Percentiles rank a stretch among this genome's conserved stretches.
phyloP scores from a whole-genome alignment of 2,888 invertebrate genomes.

The Rhagium mordax region DNA sequence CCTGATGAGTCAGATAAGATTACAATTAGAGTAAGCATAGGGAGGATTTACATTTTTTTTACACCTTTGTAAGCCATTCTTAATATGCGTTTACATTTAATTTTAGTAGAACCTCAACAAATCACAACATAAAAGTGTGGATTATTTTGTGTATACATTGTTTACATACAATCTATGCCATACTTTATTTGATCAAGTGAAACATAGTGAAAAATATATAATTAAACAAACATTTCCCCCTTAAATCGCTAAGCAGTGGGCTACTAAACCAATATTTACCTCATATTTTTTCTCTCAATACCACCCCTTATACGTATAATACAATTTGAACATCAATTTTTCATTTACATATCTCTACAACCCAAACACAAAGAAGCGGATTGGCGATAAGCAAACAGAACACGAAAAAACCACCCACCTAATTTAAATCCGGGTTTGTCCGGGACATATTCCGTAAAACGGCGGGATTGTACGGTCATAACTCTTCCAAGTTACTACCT shows the following conservation, averaged over 20 bases:
- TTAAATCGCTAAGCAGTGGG: not conserved
- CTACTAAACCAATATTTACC: not conserved
- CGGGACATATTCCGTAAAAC: not conserved
- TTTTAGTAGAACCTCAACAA: not conserved
- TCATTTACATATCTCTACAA: slow-evolving; percentile 12
- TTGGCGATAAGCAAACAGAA: slow-evolving; percentile 21
- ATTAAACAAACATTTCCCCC: not conserved
- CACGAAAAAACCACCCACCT: not conserved
- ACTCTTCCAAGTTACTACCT: not conserved
- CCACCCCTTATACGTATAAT: not conserved
- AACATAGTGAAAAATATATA: not conserved
- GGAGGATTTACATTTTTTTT: not conserved
- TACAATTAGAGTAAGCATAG: not conserved
- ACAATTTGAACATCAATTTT: slow-evolving; percentile 16
- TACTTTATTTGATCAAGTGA: no score
- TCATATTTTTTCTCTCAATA: not conserved
- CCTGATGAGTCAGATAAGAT: not conserved
- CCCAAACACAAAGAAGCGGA: slow-evolving; percentile 4
- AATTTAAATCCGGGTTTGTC: not conserved
- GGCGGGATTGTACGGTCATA: not conserved
- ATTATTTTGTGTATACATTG: no score
- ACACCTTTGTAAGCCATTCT: not conserved
- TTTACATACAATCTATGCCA: no score
- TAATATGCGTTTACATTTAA: not conserved
- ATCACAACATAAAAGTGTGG: no score